These are phyloP conservation scores for Pheucticus melanocephalus DNA, from an alignment of 2,113 vertebrate species.

Conservation along the genomic window DNA sequence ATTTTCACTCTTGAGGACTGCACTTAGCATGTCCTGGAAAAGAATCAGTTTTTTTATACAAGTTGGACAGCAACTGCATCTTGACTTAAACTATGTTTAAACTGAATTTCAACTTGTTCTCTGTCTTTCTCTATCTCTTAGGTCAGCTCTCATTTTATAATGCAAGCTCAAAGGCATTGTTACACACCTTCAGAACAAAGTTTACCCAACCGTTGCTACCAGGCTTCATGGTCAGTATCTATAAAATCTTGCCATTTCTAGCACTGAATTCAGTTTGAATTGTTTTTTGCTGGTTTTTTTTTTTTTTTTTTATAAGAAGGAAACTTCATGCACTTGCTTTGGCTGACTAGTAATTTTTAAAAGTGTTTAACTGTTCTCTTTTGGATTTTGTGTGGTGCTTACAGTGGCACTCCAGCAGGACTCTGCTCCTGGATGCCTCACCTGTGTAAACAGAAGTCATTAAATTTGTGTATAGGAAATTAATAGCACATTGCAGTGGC, in stretches of 20 bases:
- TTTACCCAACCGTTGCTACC: constrained; percentile 89
- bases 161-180: constrained; percentile 81
- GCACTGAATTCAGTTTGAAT: neutral
- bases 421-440: neutral
- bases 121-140: constrained; percentile 64
- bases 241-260: neutral
- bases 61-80: neutral
- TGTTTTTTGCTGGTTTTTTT: too few species aligned
- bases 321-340: neutral
- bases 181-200: constrained; percentile 88
- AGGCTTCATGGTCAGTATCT: constrained; percentile 88
- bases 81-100: neutral
- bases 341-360: neutral
- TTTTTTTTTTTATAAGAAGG: neutral
- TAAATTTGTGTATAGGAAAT: neutral
- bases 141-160: constrained; percentile 91
- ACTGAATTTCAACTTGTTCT: neutral
- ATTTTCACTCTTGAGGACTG: neutral
- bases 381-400: neutral
- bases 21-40: neutral
- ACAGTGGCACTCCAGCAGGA: neutral
- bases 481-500: neutral
- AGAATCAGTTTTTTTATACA: accelerated
- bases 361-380: neutral
- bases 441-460: neutral